These are phyloP conservation scores for Eunapius fragilis DNA, from an alignment of 37 sponge, comb jelly and placozoan genomes.

Conservation along the genomic window DNA sequence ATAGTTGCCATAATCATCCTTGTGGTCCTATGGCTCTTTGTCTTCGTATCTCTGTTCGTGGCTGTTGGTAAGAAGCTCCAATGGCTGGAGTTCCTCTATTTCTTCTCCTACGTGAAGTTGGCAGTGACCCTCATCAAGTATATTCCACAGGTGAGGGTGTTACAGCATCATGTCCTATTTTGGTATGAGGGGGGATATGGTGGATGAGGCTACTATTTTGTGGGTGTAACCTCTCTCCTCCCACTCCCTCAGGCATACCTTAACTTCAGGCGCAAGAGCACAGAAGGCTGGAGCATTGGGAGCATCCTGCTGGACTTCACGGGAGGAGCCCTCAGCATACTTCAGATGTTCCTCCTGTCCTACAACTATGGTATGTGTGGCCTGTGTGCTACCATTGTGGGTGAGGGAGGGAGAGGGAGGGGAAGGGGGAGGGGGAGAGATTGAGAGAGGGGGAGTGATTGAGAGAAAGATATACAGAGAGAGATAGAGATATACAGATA, in stretches of 20 bases:
- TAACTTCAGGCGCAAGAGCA: conserved; percentile 90
- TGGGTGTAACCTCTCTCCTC: not conserved
- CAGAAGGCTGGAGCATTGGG: conserved; percentile 93
- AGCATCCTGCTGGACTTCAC: conserved; percentile 95
- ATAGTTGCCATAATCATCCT: conserved; percentile 51
- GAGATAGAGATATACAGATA: too few species aligned
- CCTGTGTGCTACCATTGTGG: too few species aligned
- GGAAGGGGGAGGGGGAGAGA: too few species aligned
- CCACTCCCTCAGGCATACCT: conserved; percentile 68
- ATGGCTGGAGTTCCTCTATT: conserved; percentile 89
- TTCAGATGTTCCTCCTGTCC: conserved; percentile 96
- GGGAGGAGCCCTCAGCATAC: conserved; percentile 86
- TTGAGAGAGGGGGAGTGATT: too few species aligned
- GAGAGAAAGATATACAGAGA: too few species aligned
- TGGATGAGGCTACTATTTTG: too few species aligned
- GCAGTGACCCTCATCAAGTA: conserved; percentile 94
- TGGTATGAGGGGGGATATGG: too few species aligned
- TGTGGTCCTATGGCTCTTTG: conserved; percentile 24
- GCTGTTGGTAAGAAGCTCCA: conserved; percentile 58
- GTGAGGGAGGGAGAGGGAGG: too few species aligned
- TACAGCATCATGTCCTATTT: not conserved
- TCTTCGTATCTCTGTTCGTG: conserved; percentile 75
- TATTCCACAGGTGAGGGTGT: conserved; percentile 73
- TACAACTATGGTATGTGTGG: conserved; percentile 84
- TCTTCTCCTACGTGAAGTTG: conserved; percentile 95